Percentiles rank a stretch among this genome's conserved stretches.
Evolutionary conservation across 2,888 invertebrate genomes (phyloP).

Genomic region (Orthonevra nobilis): DNA sequence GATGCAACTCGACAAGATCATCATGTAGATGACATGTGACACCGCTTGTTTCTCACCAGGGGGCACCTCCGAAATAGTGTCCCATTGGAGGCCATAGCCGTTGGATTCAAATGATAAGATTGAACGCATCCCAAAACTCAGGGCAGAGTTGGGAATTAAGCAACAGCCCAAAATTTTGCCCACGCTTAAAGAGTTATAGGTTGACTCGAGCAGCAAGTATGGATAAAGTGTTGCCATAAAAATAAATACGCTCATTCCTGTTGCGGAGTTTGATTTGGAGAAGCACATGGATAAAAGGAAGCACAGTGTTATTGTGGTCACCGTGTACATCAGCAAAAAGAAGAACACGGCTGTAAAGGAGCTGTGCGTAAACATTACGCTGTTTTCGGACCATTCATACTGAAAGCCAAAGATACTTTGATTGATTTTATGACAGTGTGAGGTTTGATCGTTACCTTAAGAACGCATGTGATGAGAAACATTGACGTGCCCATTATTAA

Average conservation of each 20-base stretch:
- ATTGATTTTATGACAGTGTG: not conserved
- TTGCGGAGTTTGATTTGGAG: constrained; percentile 89
- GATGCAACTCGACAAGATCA: constrained; percentile 78
- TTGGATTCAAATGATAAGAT: constrained; percentile 84
- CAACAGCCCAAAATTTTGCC: too few relatives aligned
- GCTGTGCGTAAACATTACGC: constrained; percentile 85
- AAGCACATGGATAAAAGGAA: constrained; percentile 91
- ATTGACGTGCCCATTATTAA: constrained; percentile 84
- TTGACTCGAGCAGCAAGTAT: too few relatives aligned
- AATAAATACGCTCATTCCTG: constrained; percentile 86
- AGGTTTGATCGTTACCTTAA: constrained; percentile 81
- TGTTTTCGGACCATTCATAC: constrained; percentile 82
- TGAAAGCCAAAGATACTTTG: too few relatives aligned
- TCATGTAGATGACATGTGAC: constrained; percentile 88
- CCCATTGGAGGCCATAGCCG: constrained; percentile 83
- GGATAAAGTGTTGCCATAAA: too few relatives aligned
- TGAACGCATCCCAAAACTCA: constrained; percentile 89
- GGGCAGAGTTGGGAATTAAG: constrained; percentile 90
- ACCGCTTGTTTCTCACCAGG: constrained; percentile 83
- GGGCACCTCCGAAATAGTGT: constrained; percentile 84
- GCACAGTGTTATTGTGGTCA: constrained; percentile 87
- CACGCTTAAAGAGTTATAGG: too few relatives aligned
- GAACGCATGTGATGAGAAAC: constrained; percentile 82
- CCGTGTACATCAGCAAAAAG: constrained; percentile 86
- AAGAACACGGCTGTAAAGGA: constrained; percentile 85